Base-by-base conservation (phyloP, 2,888 invertebrate species). In the Leucoptera coffeella region DNA sequence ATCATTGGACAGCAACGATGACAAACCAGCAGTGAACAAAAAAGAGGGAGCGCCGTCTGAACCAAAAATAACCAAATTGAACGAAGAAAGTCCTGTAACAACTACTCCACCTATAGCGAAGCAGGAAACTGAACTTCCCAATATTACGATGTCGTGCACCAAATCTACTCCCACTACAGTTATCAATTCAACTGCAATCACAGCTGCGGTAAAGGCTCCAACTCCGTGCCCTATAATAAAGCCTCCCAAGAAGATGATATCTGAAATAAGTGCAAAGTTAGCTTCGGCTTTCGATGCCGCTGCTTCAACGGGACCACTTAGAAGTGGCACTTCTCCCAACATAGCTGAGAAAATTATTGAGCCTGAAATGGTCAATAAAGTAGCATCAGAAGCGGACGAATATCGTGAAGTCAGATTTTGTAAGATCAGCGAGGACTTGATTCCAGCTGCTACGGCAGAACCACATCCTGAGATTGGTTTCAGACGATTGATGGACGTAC, bases 1-100 rank as follows among this genome's bases (percentile, higher is more conserved):
- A 2, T 77, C 79, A 2, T 59, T 77, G 4, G 81, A 80, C 30
- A 77, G 77, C 22, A 69, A 69, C 22, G 80, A 79, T 33, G 80
- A 80, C 34, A 75, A 75, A 37, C 36, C 36, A 4, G 24, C 15
- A 4, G 12, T 37, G 12, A 29, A 27, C 12, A 65, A 54, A 31
- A 52, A 45, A 23, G 59, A 59, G 4, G 62, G 62, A 3, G 27
- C 33, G 2, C 27, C 30, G 4, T 50, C 45, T 28, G 58, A 61
- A 4, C 32, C 48, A 2, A 65, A 65, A 33, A 30, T 41, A 19
- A 42, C 53, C 1, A 60, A 57, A 22, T 29, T 53, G 11, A n/a
- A n/a, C 9, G 14, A 19, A 21, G 20, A 29, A 30, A 3, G 13
- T 20, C 4, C n/a, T n/a, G n/a, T n/a, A n/a, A n/a, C n/a, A n/a